Conservation (phyloP, 2,797 vertebrate genomes). For the Artibeus lituratus region DNA sequence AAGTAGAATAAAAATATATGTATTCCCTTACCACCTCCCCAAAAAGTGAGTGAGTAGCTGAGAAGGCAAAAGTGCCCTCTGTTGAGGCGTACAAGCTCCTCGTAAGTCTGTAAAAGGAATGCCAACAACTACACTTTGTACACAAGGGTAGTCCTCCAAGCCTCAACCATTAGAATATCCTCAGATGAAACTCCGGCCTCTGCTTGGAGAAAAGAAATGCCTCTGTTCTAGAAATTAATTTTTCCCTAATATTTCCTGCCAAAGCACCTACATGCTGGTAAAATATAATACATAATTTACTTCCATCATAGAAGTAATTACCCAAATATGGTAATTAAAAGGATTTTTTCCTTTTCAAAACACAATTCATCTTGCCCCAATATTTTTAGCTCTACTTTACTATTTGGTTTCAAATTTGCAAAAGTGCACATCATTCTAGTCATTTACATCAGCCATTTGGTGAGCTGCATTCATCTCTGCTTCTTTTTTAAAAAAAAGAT, state of each 20-base stretch:
- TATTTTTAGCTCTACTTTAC: slow-evolving; percentile 35
- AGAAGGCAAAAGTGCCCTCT: neutral
- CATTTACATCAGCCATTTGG: slow-evolving; percentile 56
- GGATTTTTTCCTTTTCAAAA: neutral
- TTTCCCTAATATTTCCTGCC: neutral
- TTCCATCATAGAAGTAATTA: slow-evolving; percentile 17
- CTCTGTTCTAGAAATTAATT: neutral
- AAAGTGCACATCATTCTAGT: neutral
- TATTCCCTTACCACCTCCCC: neutral
- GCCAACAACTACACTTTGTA: neutral
- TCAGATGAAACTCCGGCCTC: neutral
- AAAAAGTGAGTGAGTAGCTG: neutral
- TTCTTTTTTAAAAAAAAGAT: slow-evolving; percentile 34
- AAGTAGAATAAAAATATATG: neutral
- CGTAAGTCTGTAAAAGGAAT: neutral
- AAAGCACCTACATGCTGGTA: neutral
- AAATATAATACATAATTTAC: slow-evolving; percentile 11
- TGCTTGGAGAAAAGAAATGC: neutral
- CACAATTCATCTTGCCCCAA: neutral
- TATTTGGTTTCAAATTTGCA: slow-evolving; percentile 48
- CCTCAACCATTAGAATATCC: neutral
- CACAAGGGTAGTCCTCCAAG: neutral
- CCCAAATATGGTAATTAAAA: neutral
- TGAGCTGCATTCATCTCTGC: slow-evolving; percentile 47
- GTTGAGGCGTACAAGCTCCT: neutral